phyloP scores from a whole-genome alignment of 2,888 invertebrate species.

The Dione juno region DNA sequence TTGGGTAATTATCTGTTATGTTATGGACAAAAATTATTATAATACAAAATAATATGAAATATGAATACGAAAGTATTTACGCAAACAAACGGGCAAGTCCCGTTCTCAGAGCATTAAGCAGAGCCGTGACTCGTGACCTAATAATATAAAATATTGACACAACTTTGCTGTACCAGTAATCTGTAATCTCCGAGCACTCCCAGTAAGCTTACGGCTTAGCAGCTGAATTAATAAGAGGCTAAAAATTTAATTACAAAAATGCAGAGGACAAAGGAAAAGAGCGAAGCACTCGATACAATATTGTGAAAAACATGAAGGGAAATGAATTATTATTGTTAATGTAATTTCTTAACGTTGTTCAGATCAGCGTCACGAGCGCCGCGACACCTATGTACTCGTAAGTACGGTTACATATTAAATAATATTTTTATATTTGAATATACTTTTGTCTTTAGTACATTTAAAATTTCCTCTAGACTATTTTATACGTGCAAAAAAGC shows the following conservation, averaged over 20 bases:
- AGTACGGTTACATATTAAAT: neutral
- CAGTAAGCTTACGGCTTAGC: slow-evolving; percentile 24
- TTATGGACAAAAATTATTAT: no score
- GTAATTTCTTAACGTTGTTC: slow-evolving; percentile 11
- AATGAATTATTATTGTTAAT: slow-evolving; percentile 25
- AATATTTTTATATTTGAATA: neutral
- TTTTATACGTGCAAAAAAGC: no score
- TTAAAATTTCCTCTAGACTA: no score
- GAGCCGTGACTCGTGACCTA: neutral
- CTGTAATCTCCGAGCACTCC: slow-evolving; percentile 7
- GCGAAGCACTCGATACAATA: slow-evolving; percentile 15
- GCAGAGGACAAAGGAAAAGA: slow-evolving; percentile 16
- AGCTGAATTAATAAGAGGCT: slow-evolving; percentile 26
- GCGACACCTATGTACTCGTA: neutral
- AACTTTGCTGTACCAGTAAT: slow-evolving; percentile 9
- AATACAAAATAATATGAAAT: neutral
- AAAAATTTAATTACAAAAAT: slow-evolving; percentile 22
- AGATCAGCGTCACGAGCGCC: neutral
- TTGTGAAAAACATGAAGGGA: neutral
- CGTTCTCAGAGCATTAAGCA: neutral
- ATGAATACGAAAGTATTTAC: slow-evolving; percentile 3
- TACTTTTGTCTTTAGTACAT: neutral
- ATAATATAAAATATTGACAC: slow-evolving; percentile 2
- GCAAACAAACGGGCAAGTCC: neutral
- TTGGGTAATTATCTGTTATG: no score